Evolutionary conservation across 2,888 invertebrate genomes (phyloP), one percentile per base, ranked within the genome.

Genomic region (Subacronicta megacephala): DNA sequence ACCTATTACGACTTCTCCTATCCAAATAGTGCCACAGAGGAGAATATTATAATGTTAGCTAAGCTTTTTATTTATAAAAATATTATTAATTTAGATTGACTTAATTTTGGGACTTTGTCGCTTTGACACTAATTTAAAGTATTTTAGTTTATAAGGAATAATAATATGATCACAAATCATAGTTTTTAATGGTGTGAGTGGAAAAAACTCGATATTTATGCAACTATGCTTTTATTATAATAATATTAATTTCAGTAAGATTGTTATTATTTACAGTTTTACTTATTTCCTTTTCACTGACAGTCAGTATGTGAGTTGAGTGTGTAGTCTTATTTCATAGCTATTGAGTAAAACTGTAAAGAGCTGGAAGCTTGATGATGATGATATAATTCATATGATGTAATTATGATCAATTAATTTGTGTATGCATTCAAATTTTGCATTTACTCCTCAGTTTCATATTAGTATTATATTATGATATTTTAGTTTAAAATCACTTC

Each of bases 1-100:
- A 83, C 92, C 93, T 4, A 88, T 92, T 38, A 84, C 82, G 5
- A 74, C 85, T 6, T 85, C 92, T 0, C 90, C 94, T 33, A 92
- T 93, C 47, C 87, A 90, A 62, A 90, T 93, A 66, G 64, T 82
- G 18, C 92, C 91, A 16, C 85, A 90, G 61, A 78, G 89, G 74
- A 88, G 89, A 80, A 81, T 84, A 66, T 86, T 91, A 81, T 92
- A 88, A 86, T 74, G n/a, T 62, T 68, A 64, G 36, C 23, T 41
- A 31, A 37, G 47, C 12, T 51, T 44, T 54, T 62, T 60, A 50
- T 59, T 60, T 68, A 47, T 44, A 17, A 51, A 35, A 13, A 17
- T 37, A 26, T 10, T 15, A 49, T 50, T 49, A 41, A 40, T 61
- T 54, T 60, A 35, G 26, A 31, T 49, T 35, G 31, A 47, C 58